A percentile compares a stretch with the other conserved stretches of the same genome.
These are phyloP conservation scores for Charadrius vociferus DNA, from an alignment of 2,113 vertebrate species.

Conservation along the genomic window DNA sequence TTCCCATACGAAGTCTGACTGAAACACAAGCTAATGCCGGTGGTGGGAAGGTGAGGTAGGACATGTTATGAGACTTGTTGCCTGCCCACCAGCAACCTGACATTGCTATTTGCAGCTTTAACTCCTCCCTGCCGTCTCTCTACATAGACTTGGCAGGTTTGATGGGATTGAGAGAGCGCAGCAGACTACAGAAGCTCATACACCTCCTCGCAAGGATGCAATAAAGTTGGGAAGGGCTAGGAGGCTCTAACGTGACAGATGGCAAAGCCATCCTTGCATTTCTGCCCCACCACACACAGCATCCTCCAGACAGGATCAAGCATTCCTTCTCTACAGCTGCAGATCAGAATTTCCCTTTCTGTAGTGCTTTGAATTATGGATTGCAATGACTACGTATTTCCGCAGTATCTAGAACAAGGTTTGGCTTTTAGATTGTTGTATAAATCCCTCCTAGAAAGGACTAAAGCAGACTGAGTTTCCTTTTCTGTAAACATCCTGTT, in stretches of 20 bases:
- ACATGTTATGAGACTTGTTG: rapidly evolving
- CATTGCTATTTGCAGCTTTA: rapidly evolving
- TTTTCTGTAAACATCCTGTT: background rate
- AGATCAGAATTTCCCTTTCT: background rate
- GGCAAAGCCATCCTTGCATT: background rate
- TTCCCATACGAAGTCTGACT: background rate
- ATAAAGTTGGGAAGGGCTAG: background rate
- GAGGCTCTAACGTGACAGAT: background rate
- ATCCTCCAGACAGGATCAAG: rapidly evolving
- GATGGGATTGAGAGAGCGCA: background rate
- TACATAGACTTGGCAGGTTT: background rate
- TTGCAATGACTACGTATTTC: background rate
- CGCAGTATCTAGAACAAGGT: background rate
- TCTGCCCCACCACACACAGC: background rate
- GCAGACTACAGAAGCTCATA: background rate
- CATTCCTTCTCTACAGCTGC: background rate
- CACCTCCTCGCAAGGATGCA: background rate
- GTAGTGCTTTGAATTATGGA: background rate
- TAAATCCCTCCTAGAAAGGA: background rate
- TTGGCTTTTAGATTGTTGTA: background rate
- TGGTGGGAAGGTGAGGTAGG: background rate
- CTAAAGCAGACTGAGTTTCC: background rate
- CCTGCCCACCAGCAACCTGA: background rate
- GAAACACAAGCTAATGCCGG: background rate
- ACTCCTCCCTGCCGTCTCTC: background rate